Evolutionary conservation across 2,113 vertebrate species (phyloP).

Genomic region (Apodemus sylvaticus): DNA sequence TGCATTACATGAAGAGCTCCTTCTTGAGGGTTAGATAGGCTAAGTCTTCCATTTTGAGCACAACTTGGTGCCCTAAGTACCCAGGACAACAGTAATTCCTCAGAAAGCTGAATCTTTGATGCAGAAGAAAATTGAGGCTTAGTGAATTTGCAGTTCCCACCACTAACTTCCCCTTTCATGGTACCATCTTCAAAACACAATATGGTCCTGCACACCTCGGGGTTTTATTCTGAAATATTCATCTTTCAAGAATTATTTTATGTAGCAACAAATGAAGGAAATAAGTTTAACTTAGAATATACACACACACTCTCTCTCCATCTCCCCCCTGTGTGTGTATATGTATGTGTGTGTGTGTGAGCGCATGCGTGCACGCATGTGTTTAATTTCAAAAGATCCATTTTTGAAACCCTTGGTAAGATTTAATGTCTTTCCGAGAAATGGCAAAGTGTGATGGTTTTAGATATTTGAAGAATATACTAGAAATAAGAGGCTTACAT

Average conservation of each 20-base stretch:
- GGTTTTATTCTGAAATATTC: not conserved
- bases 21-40: slow-evolving; percentile 31
- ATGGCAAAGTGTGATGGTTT: slow-evolving; percentile 47
- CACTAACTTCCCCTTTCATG: not conserved
- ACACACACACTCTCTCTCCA: not conserved
- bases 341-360: not conserved
- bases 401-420: slow-evolving; percentile 45
- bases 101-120: slow-evolving; percentile 22
- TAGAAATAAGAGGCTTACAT: slow-evolving; percentile 58
- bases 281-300: slow-evolving; percentile 44
- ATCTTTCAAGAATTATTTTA: slow-evolving; percentile 34
- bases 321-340: not conserved
- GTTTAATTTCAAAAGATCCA: slow-evolving; percentile 60
- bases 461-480: slow-evolving; percentile 67
- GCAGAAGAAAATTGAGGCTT: not conserved
- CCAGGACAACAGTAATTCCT: not conserved
- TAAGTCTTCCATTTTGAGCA: slow-evolving; percentile 1
- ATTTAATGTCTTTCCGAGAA: slow-evolving; percentile 61
- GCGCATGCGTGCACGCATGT: not conserved
- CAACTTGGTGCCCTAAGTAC: slow-evolving; percentile 9
- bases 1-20: not conserved
- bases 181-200: not conserved
- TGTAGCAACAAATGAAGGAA: slow-evolving; percentile 51
- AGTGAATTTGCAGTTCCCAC: not conserved
- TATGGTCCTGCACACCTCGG: not conserved